Percentiles rank a stretch among this genome's conserved stretches.
These are phyloP conservation scores for Epirrhoe alternata DNA, from an alignment of 2,888 invertebrate species.

Conservation along the genomic window DNA sequence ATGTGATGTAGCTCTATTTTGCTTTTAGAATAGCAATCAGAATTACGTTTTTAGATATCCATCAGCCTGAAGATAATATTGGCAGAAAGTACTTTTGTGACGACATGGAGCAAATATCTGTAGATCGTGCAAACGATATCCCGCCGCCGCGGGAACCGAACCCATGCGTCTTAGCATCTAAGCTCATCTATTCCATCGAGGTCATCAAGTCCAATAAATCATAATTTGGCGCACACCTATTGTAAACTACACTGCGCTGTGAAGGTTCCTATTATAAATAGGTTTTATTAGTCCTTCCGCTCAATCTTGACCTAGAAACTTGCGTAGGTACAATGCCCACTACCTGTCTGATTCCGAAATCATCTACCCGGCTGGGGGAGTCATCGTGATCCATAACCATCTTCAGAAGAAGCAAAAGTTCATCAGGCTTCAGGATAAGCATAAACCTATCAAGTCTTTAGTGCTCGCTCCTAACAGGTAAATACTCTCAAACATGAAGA, in stretches of 20 bases:
- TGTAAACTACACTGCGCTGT: slow-evolving; percentile 5
- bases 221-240: slow-evolving; percentile 2
- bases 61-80: too few species aligned
- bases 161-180: neutral
- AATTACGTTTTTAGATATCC: too few species aligned
- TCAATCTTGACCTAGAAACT: slow-evolving; percentile 54
- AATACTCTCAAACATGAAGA: too few species aligned
- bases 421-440: slow-evolving; percentile 88
- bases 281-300: slow-evolving; percentile 35
- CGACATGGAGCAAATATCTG: too few species aligned
- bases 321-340: slow-evolving; percentile 87
- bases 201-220: neutral
- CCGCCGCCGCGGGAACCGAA: neutral
- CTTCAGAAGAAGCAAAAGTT: slow-evolving; percentile 89
- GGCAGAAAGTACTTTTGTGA: too few species aligned
- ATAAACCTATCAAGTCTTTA: slow-evolving; percentile 86
- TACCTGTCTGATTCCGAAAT: slow-evolving; percentile 90
- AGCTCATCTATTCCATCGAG: neutral
- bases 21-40: too few species aligned
- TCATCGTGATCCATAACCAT: slow-evolving; percentile 90
- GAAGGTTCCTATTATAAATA: neutral
- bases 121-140: too few species aligned
- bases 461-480: slow-evolving; percentile 89
- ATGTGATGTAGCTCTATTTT: too few species aligned
- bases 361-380: slow-evolving; percentile 92